Evolutionary conservation across 2,797 vertebrate genomes (phyloP).

Genomic region (Rhinella marina): DNA sequence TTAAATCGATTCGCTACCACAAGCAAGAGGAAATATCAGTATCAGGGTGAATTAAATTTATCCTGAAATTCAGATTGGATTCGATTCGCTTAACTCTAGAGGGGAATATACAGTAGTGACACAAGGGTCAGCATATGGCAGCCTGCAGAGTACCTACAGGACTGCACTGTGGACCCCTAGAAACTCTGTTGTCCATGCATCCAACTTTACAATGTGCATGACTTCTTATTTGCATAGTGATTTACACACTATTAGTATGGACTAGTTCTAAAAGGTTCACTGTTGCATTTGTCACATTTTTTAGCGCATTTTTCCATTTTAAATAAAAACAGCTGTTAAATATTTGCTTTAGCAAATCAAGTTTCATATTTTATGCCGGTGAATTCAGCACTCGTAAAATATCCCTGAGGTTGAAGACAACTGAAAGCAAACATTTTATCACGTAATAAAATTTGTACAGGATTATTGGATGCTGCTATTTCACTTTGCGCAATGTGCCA

Average conservation of each 20-base stretch:
- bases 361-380: constrained; percentile 49
- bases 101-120: background rate
- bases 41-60: too few species aligned
- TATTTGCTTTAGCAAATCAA: constrained; percentile 54
- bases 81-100: background rate
- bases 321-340: constrained; percentile 48
- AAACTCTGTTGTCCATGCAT: background rate
- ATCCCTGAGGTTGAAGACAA: constrained; percentile 53
- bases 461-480: constrained; percentile 42
- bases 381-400: constrained; percentile 38
- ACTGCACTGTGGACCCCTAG: background rate
- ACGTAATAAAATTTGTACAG: constrained; percentile 50
- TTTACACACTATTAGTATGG: background rate
- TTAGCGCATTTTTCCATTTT: constrained; percentile 11
- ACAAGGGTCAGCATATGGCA: background rate
- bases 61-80: too few species aligned
- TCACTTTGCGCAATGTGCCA: constrained; percentile 41
- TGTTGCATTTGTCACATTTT: background rate
- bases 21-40: too few species aligned
- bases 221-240: background rate
- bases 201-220: background rate
- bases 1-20: too few species aligned
- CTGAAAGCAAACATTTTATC: constrained; percentile 54
- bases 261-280: background rate
- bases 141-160: background rate